Percentiles rank a stretch among this genome's conserved stretches.
These are phyloP conservation scores for Neoscelio sp. DNA, from an alignment of 2,888 invertebrate species.

Conservation along the genomic window DNA sequence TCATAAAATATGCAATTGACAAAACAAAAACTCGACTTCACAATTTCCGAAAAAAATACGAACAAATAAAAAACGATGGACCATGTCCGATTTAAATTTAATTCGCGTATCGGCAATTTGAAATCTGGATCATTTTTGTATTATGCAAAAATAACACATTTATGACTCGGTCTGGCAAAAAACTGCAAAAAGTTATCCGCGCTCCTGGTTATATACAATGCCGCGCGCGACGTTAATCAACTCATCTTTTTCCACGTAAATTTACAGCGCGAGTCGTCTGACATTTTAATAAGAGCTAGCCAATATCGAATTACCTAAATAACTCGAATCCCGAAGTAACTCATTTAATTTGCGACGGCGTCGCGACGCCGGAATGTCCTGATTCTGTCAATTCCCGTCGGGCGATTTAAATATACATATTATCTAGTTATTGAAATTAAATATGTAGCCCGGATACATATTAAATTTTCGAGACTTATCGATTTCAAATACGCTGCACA, in stretches of 20 bases:
- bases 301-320: constrained; percentile 79
- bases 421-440: constrained; percentile 76
- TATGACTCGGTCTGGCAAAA: constrained; percentile 5
- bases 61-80: neutral
- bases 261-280: constrained; percentile 64
- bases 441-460: constrained; percentile 77
- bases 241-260: constrained; percentile 59
- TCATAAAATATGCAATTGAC: neutral
- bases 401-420: constrained; percentile 78
- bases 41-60: neutral
- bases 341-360: constrained; percentile 80
- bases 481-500: constrained; percentile 65
- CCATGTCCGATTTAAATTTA: neutral
- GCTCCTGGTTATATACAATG: constrained; percentile 43
- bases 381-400: constrained; percentile 80
- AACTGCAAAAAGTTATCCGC: constrained; percentile 33
- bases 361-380: constrained; percentile 80
- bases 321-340: constrained; percentile 77
- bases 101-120: neutral
- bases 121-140: constrained; percentile 8
- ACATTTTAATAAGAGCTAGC: constrained; percentile 72
- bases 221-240: constrained; percentile 61
- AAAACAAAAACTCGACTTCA: neutral
- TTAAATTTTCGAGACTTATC: constrained; percentile 74
- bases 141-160: constrained; percentile 31